A percentile compares a stretch with the other conserved stretches of the same genome.
These are phyloP conservation scores for Geopemphigus sp. DNA, from an alignment of 1,140 invertebrate genomes.

Conservation along the genomic window DNA sequence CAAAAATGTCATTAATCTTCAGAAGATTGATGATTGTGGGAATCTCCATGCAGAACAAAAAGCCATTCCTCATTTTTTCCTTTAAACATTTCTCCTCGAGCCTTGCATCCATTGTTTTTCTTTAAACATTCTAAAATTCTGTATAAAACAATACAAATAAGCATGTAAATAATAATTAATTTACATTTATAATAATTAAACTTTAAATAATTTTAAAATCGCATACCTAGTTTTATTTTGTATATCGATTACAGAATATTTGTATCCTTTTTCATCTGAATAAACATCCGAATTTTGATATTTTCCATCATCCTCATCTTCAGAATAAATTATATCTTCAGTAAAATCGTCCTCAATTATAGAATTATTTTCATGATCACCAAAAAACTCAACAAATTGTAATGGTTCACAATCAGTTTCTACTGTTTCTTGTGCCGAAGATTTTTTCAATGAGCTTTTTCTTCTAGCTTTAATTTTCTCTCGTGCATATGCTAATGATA, in stretches of 20 bases:
- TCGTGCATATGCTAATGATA: constrained; percentile 31
- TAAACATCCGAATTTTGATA: background rate
- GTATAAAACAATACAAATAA: background rate
- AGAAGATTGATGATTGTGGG: background rate
- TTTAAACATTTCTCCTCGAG: constrained; percentile 41
- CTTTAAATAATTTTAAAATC: background rate
- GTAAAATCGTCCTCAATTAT: background rate
- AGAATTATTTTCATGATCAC: background rate
- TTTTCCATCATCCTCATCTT: background rate
- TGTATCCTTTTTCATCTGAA: constrained; percentile 22
- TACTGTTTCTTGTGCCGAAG: background rate
- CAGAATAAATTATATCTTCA: constrained; percentile 19
- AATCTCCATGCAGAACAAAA: background rate
- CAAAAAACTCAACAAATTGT: constrained; percentile 35
- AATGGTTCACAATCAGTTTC: constrained; percentile 32
- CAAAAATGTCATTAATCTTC: no score
- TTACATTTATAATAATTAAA: background rate
- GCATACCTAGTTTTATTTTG: constrained; percentile 29
- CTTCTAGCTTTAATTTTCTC: constrained; percentile 44
- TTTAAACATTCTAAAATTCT: constrained; percentile 37
- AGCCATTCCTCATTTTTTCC: constrained; percentile 36
- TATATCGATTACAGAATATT: constrained; percentile 22
- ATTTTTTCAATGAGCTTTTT: constrained; percentile 39
- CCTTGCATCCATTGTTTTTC: background rate
- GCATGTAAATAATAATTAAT: background rate